Evolutionary conservation across 2,888 invertebrate genomes (phyloP), one percentile per base, ranked within the genome.

Genomic region (Acanthococcus lagerstroemiae): DNA sequence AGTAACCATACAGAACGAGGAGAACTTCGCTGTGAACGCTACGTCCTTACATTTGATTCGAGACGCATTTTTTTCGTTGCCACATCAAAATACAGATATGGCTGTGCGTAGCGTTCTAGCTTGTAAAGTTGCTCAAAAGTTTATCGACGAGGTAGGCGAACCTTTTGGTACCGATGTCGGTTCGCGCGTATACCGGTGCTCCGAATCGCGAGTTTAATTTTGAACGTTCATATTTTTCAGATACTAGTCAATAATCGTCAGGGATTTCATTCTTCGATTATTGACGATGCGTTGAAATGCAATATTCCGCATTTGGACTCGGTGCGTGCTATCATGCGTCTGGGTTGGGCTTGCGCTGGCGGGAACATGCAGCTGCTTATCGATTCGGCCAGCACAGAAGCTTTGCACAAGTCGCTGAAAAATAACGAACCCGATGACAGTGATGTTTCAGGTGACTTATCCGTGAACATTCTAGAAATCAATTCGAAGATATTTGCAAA

Each of bases 21-120:
- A 60, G 2, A 30, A 30, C n/a, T 61, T 30, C 17, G 52, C 37
- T 5, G 9, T 15, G 12, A 66, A 27, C 30, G n/a, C 25, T 50
- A 45, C 58, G 21, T 57, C 66, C 15, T 48, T 69, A 19, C 76
- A 77, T 2, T 77, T 82, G 55, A 79, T 95, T 68, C 87, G 90
- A 72, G 89, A 91, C 77, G 91, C 93, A 21, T 78, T 95, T 67
- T 85, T 86, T 72, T 85, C 85, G 65, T 87, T 92, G 57, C 91
- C 92, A 27, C 90, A 87, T 76, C 88, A 87, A 71, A 85, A 80
- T 71, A 84, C 90, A 44, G 95, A 95, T 77, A 84, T 86, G 71
- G 87, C 91, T 76, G 79, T 94, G 55, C 84, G 92, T 72, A 87
- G 84, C 69, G 89, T 52, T 15, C 22, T 94, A 24, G 87, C 93